Evolutionary conservation across 2,888 invertebrate species (phyloP).

Genomic region (Cheilosia grossa): DNA sequence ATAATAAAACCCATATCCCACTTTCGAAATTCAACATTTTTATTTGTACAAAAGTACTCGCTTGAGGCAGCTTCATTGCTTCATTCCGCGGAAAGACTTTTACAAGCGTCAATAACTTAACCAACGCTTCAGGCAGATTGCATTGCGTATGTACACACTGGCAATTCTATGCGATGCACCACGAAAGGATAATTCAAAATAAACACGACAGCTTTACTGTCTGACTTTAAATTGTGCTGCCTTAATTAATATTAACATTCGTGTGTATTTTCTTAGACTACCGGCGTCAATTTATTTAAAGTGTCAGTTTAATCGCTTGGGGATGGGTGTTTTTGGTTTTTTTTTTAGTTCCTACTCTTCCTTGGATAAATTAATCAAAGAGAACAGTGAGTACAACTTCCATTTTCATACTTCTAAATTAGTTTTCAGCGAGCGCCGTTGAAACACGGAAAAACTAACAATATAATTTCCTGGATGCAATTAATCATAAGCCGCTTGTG

Average conservation of each 20-base stretch:
- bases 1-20: too few species aligned
- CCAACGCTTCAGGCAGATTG: too few species aligned
- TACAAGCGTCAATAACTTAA: too few species aligned
- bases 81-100: too few species aligned
- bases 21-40: too few species aligned
- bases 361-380: conserved; percentile 33
- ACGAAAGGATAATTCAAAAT: too few species aligned
- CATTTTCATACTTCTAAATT: conserved; percentile 39
- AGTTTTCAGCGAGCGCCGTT: conserved; percentile 25
- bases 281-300: conserved; percentile 2
- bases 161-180: too few species aligned
- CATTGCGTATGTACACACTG: too few species aligned
- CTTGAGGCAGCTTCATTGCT: too few species aligned
- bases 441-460: conserved; percentile 4
- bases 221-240: too few species aligned
- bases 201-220: too few species aligned
- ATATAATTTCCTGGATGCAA: conserved; percentile 46
- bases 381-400: neutral
- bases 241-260: conserved; percentile 15
- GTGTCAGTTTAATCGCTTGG: conserved; percentile 16
- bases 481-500: conserved; percentile 42
- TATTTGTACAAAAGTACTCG: too few species aligned
- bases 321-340: neutral
- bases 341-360: neutral
- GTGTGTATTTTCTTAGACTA: conserved; percentile 2